Percentiles rank a stretch among this genome's conserved stretches.
Evolutionary conservation across 2,113 vertebrate genomes (phyloP).

Genomic region (Otus sunia): DNA sequence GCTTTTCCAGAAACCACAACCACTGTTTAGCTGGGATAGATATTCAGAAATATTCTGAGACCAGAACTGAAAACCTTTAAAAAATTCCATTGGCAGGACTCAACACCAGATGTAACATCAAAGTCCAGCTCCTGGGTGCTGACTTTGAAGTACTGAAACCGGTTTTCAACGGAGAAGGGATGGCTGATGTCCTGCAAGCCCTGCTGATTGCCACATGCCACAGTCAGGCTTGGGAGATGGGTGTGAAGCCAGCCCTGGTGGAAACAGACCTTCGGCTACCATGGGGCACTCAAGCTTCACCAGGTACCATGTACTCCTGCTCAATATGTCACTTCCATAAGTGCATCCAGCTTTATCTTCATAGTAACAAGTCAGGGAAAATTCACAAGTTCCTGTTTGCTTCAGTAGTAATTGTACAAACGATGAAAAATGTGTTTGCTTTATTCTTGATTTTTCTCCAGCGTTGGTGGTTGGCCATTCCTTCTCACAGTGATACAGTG

Average conservation of each 20-base stretch:
- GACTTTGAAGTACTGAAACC: not conserved
- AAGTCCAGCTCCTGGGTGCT: not conserved
- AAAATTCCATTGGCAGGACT: not conserved
- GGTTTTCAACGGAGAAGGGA: not conserved
- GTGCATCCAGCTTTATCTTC: rapidly evolving
- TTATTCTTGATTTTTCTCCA: not conserved
- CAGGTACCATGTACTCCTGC: rapidly evolving
- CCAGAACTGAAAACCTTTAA: not conserved
- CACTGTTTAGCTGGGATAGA: not conserved
- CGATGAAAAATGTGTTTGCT: rapidly evolving
- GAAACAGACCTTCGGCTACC: not conserved
- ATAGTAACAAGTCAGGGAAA: not conserved
- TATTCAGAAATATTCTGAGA: not conserved
- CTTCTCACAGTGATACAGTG: not conserved
- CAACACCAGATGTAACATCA: not conserved
- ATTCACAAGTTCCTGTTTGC: not conserved
- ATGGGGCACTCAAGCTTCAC: not conserved
- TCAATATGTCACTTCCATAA: not conserved
- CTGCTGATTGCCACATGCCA: not conserved
- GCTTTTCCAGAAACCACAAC: not conserved
- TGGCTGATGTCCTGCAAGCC: not conserved
- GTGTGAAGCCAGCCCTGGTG: not conserved
- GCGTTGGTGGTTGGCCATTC: rapidly evolving
- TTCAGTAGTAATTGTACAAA: not conserved
- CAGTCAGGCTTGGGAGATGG: not conserved